These are phyloP conservation scores for Micropoecilia bifurca DNA, from an alignment of 2,797 vertebrate species.

Conservation along the genomic window DNA sequence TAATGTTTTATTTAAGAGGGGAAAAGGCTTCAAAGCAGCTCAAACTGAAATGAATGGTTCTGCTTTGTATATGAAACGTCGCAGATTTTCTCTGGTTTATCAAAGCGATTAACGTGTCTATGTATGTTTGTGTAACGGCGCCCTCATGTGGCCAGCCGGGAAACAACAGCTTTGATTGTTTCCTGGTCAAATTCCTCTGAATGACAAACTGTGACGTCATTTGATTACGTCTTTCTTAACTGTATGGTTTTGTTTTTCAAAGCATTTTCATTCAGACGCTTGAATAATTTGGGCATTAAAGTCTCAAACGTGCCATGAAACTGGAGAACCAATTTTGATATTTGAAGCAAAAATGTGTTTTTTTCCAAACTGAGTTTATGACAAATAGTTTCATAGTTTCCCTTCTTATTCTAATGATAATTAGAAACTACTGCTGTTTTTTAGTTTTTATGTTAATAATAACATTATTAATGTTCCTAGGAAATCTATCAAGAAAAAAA, in stretches of 20 bases:
- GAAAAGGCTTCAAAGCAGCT: constrained; percentile 19
- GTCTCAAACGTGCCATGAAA: background rate
- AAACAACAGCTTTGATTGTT: constrained; percentile 1
- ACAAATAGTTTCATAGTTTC: background rate
- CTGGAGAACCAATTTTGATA: background rate
- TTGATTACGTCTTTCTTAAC: background rate
- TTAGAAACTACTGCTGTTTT: background rate
- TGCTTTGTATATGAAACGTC: constrained; percentile 15
- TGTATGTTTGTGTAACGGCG: constrained; percentile 74
- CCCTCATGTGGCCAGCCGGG: constrained; percentile 67
- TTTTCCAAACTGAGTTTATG: background rate
- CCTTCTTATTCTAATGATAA: background rate
- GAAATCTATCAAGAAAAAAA: background rate
- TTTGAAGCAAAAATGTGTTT: background rate
- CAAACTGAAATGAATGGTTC: constrained; percentile 35
- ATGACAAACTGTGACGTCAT: background rate
- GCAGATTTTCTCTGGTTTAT: constrained; percentile 17
- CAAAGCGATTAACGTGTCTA: constrained; percentile 3
- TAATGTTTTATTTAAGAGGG: constrained; percentile 13
- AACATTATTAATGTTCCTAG: background rate
- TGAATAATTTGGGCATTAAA: background rate
- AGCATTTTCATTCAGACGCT: background rate
- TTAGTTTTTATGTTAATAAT: background rate
- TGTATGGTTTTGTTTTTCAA: background rate
- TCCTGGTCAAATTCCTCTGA: background rate